phyloP scores from a whole-genome alignment of 2,113 vertebrate species.

The Marcusenius ussheri region DNA sequence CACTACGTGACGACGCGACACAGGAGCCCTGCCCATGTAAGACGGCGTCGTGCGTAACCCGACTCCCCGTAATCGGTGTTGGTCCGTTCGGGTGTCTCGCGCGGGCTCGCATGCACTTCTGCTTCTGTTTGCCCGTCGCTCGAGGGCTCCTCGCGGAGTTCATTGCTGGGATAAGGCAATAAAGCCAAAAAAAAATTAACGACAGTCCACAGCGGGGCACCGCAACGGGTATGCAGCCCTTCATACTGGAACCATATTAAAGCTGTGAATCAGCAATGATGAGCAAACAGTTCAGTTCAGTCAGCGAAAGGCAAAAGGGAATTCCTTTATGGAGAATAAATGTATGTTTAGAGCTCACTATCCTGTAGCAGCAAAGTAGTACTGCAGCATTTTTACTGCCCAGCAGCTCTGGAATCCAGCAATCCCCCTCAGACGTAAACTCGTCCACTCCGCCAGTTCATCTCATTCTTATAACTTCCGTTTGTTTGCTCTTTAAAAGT shows the following conservation, averaged over 20 bases:
- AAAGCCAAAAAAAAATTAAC: slow-evolving; percentile 37
- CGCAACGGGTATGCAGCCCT: slow-evolving; percentile 12
- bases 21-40: slow-evolving; percentile 33
- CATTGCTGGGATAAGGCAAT: slow-evolving; percentile 32
- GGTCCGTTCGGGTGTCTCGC: slow-evolving; percentile 50
- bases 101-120: slow-evolving; percentile 44
- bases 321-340: slow-evolving; percentile 4
- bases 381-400: not conserved
- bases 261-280: slow-evolving; percentile 17
- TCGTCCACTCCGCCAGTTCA: not conserved
- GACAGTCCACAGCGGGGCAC: slow-evolving; percentile 9
- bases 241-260: not conserved
- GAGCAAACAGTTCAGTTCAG: not conserved
- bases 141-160: slow-evolving; percentile 45
- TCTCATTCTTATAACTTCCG: not conserved
- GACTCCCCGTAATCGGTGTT: slow-evolving; percentile 47
- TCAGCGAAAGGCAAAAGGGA: not conserved
- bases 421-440: not conserved
- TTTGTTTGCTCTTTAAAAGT: not conserved
- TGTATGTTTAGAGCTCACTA: not conserved
- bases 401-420: not conserved
- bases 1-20: not conserved
- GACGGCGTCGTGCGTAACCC: slow-evolving; percentile 38
- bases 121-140: slow-evolving; percentile 44
- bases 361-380: not conserved